phyloP scores from a whole-genome alignment of 2,113 vertebrate species.

The Ginglymostoma cirratum region DNA sequence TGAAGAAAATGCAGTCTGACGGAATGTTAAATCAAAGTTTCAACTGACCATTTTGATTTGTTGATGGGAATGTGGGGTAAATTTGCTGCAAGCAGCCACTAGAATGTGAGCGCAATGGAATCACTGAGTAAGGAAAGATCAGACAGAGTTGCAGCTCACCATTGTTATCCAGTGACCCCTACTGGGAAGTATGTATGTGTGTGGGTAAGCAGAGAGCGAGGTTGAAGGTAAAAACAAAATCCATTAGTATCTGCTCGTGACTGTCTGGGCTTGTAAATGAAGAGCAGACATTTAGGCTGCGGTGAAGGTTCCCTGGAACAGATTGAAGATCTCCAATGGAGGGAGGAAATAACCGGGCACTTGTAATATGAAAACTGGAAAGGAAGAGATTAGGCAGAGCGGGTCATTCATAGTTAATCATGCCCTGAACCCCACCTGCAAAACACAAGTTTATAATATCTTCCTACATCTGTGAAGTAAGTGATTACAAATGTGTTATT shows the following conservation, averaged over 20 bases:
- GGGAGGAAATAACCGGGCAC: background rate
- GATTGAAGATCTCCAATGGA: background rate
- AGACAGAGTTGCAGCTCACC: background rate
- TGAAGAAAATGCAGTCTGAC: background rate
- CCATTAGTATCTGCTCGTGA: background rate
- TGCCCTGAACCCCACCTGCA: background rate
- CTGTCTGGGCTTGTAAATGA: background rate
- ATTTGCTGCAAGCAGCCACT: background rate
- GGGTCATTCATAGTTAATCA: background rate
- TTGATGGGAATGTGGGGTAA: background rate
- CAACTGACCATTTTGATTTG: background rate
- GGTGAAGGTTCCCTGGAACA: background rate
- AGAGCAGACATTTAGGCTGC: background rate
- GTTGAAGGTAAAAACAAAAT: background rate
- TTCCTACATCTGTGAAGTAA: conserved; percentile 22
- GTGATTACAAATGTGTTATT: conserved; percentile 36
- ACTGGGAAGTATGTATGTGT: background rate
- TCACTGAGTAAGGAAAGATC: background rate
- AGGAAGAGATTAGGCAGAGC: background rate
- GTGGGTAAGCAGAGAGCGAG: background rate
- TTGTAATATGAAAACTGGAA: background rate
- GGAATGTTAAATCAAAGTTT: background rate
- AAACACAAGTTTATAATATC: background rate
- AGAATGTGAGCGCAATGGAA: background rate
- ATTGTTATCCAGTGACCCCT: background rate